These are phyloP conservation scores for Epinotia brunnichana DNA, from an alignment of 2,888 invertebrate genomes.

Conservation along the genomic window DNA sequence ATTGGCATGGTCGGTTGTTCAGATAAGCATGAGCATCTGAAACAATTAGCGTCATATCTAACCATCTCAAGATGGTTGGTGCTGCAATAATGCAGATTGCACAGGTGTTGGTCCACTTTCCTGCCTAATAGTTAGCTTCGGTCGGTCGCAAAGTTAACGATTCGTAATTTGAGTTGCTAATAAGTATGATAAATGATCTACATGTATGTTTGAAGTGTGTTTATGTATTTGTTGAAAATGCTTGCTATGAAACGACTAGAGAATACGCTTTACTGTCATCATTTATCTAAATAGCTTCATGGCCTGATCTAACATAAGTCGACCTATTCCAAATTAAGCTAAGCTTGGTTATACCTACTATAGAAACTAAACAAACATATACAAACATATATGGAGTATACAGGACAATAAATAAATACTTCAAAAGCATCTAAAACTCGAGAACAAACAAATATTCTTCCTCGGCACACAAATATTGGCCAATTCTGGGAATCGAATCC, in stretches of 20 bases:
- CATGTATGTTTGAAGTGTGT: background rate
- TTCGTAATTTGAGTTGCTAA: constrained; percentile 15
- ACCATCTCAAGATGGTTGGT: constrained; percentile 27
- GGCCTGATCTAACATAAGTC: too few species aligned
- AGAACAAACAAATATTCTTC: too few species aligned
- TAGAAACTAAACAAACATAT: too few species aligned
- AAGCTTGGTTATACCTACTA: too few species aligned
- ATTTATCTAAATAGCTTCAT: background rate
- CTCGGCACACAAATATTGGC: background rate
- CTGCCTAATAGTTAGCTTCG: constrained; percentile 39
- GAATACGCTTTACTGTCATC: too few species aligned
- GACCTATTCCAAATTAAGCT: too few species aligned
- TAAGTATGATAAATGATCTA: constrained; percentile 8
- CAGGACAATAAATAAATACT: too few species aligned
- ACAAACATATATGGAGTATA: too few species aligned
- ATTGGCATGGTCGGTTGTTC: background rate
- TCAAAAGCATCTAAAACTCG: too few species aligned
- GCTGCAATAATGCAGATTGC: constrained; percentile 46
- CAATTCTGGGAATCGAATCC: background rate
- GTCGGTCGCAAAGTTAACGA: constrained; percentile 18
- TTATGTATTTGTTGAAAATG: background rate
- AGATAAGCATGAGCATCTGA: constrained; percentile 18
- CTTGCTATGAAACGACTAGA: too few species aligned
- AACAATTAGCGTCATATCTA: constrained; percentile 30
- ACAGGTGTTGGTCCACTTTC: constrained; percentile 45